A percentile compares a stretch with the other conserved stretches of the same genome.
phyloP scores from a whole-genome alignment of 1,140 invertebrate species.

The Penaeus chinensis region DNA sequence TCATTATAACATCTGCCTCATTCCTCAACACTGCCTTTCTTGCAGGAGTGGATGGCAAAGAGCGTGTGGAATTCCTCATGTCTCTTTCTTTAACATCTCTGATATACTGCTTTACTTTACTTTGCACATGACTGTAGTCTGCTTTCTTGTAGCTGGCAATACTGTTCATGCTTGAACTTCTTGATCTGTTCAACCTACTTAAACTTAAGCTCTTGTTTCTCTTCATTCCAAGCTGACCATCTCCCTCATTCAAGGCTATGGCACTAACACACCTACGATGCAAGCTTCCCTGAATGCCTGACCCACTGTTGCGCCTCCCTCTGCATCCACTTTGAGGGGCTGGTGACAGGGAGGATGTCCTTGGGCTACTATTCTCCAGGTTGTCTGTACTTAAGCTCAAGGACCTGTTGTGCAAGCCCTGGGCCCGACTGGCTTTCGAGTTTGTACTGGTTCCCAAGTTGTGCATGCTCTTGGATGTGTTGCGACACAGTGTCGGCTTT shows the following conservation, averaged over 20 bases:
- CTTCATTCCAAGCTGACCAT: neutral
- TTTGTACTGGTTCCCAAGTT: constrained; percentile 1
- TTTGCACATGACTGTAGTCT: constrained; percentile 44
- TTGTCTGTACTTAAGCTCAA: constrained; percentile 37
- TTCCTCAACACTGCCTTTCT: neutral
- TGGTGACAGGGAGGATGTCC: constrained; percentile 17
- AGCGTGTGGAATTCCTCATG: constrained; percentile 23
- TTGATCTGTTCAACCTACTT: constrained; percentile 21
- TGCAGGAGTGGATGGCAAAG: constrained; percentile 45
- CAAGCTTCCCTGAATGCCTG: neutral
- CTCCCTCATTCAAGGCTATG: constrained; percentile 24
- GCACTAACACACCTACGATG: constrained; percentile 40
- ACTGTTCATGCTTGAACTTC: constrained; percentile 42
- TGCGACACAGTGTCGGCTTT: neutral
- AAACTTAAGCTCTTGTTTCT: constrained; percentile 19
- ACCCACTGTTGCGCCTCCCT: neutral
- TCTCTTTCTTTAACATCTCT: constrained; percentile 44
- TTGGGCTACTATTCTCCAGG: neutral
- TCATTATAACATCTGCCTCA: neutral
- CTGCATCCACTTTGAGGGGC: neutral
- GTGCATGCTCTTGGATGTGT: constrained; percentile 36
- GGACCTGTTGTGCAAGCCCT: constrained; percentile 10
- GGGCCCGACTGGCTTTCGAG: neutral
- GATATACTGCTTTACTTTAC: constrained; percentile 48
- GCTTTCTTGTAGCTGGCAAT: constrained; percentile 3